Evolutionary conservation across 2,797 vertebrate genomes (phyloP).

Genomic region (Pangasius krempfi): DNA sequence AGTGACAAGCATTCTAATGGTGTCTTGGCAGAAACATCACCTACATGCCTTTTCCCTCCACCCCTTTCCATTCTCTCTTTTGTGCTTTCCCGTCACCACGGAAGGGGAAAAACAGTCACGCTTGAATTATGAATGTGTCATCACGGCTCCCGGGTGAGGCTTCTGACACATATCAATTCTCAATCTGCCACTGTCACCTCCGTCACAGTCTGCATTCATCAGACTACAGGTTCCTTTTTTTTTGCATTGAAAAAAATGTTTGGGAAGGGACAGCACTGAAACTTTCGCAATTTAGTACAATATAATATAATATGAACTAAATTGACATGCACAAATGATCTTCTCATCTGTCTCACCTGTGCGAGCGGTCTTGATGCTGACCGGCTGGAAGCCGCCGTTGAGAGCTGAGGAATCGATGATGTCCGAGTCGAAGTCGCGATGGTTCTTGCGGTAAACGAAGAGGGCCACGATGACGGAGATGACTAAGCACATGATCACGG

Average conservation of each 20-base stretch:
- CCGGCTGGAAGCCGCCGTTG: slow-evolving; percentile 86
- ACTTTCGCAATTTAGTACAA: background rate
- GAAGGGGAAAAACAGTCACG: background rate
- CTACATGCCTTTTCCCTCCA: slow-evolving; percentile 47
- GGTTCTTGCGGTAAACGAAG: slow-evolving; percentile 87
- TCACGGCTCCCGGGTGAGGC: slow-evolving; percentile 9
- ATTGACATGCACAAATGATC: background rate
- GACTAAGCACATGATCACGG: slow-evolving; percentile 84
- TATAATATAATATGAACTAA: background rate
- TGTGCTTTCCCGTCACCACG: slow-evolving; percentile 14
- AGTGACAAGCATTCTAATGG: slow-evolving; percentile 64
- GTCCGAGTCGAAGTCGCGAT: slow-evolving; percentile 84
- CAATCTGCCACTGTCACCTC: slow-evolving; percentile 37
- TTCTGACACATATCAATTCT: slow-evolving; percentile 53
- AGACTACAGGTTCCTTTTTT: slow-evolving; percentile 26
- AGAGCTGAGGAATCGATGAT: slow-evolving; percentile 85
- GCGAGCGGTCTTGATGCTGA: slow-evolving; percentile 86
- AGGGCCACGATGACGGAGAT: slow-evolving; percentile 82
- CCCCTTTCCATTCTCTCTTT: slow-evolving; percentile 35
- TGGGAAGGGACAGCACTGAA: background rate
- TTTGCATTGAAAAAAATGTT: slow-evolving; percentile 29
- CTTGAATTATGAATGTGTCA: slow-evolving; percentile 49
- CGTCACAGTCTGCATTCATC: slow-evolving; percentile 35
- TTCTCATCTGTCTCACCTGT: slow-evolving; percentile 72
- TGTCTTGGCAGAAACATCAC: slow-evolving; percentile 55